Conservation (phyloP, 2,888 invertebrate species). For the Dryococelus australis region DNA sequence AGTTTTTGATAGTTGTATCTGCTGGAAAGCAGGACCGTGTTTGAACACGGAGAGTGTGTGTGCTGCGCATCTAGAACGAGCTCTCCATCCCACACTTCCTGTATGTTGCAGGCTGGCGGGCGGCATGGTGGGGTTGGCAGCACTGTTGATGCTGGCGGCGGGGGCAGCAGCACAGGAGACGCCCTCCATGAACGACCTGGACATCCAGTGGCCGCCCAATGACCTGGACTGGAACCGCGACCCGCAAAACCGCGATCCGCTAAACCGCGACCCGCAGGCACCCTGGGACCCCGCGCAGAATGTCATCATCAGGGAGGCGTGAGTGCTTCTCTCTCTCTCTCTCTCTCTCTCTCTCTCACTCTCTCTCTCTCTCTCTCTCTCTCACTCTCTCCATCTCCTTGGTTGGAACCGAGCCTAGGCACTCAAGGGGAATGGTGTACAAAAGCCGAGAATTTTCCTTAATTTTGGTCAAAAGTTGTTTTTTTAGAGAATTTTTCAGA, state of each 20-base stretch:
- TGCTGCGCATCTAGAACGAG: no score
- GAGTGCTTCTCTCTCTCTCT: conserved; percentile 54
- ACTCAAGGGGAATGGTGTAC: no score
- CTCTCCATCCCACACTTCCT: no score
- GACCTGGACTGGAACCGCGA: conserved; percentile 24
- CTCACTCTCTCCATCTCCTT: not conserved
- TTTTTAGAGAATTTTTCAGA: no score
- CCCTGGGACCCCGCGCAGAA: conserved; percentile 55
- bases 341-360: not conserved
- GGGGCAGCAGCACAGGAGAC: not conserved
- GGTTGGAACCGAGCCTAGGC: no score
- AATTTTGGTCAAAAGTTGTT: no score
- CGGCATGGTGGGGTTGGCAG: not conserved
- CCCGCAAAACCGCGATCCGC: conserved; percentile 28
- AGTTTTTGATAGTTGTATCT: no score
- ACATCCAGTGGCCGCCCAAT: conserved; percentile 48
- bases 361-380: not conserved
- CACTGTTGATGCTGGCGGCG: not conserved
- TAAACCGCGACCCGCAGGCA: conserved; percentile 26
- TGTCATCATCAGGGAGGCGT: conserved; percentile 66
- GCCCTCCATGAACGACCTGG: conserved; percentile 18
- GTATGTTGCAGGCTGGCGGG: not conserved
- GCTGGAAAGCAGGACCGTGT: no score
- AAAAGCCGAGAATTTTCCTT: no score
- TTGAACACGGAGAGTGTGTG: no score